Base-by-base conservation (phyloP, 2,888 invertebrate genomes). In the Aelia acuminata region DNA sequence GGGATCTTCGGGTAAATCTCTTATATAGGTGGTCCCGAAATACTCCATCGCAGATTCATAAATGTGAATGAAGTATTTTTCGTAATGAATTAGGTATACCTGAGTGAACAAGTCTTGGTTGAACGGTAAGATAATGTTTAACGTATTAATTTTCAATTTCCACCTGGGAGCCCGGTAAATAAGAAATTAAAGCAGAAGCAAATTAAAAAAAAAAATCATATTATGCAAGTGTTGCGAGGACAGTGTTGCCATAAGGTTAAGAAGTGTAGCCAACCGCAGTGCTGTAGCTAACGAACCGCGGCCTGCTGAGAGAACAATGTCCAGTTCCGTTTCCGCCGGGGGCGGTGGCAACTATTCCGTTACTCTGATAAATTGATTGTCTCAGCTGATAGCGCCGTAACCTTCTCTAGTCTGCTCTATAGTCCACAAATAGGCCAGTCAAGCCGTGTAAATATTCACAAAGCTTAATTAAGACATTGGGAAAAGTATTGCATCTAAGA, bases 301-400 rank as follows among this genome's bases (percentile, higher is more conserved):
- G 31, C 63, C 35, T 18, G 18, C 31, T 4, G 26, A 35, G 43
- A 47, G 80, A 80, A 80, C 80, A 80, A 80, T 80, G 80, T 47
- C 80, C 43, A 80, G 80, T 80, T 80, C 80, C 80, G 80, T 80
- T 80, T 80, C 80, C 80, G 80, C 80, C 80, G 43, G 35, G 80
- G 80, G 80, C 43, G 80, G 39, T 43, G 80, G 43, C 39, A 43
- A 43, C 80, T 15, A 39, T 39, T 47, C 80, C 80, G 80, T 80
- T 80, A 80, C 35, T 35, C 80, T 80, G 80, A 80, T 80, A 80
- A 80, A 80, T 80, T n/a, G 80, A 80, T 80, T 80, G 80, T 80
- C 80, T 80, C 80, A 43, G 43, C 43, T n/a, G 80, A 80, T 80
- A 80, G 43, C 43, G n/a, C 43, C 43, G 22, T 80, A 43, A 22